phyloP scores from a whole-genome alignment of 2,888 invertebrate genomes.

The Apamea crenata region DNA sequence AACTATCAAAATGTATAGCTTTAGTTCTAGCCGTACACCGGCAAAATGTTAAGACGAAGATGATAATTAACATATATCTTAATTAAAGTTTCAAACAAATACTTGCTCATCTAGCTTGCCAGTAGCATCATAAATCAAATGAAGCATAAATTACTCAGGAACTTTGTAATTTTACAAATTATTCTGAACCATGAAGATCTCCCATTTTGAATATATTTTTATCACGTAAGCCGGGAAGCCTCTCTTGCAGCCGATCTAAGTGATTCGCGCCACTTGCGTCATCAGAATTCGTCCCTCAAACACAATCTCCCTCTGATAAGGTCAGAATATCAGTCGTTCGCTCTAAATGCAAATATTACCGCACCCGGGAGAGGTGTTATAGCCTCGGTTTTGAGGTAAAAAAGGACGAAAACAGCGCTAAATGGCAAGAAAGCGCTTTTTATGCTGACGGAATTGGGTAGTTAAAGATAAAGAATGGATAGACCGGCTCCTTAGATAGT shows the following conservation, averaged over 20 bases:
- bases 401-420: conserved; percentile 88
- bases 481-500: conserved; percentile 79
- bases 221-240: conserved; percentile 70
- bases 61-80: conserved; percentile 36
- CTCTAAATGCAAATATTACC: conserved; percentile 90
- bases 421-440: conserved; percentile 88
- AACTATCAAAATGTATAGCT: conserved; percentile 10
- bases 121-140: conserved; percentile 56
- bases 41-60: background rate
- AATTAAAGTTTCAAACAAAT: conserved; percentile 41
- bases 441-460: conserved; percentile 86
- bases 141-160: conserved; percentile 49
- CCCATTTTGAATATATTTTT: conserved; percentile 66
- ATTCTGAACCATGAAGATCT: conserved; percentile 32
- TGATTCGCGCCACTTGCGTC: conserved; percentile 80
- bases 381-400: conserved; percentile 87
- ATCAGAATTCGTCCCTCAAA: conserved; percentile 85
- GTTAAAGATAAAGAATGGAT: conserved; percentile 87
- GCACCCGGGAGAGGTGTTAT: conserved; percentile 88
- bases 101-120: conserved; percentile 9
- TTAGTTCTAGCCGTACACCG: background rate
- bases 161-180: conserved; percentile 46
- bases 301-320: conserved; percentile 88
- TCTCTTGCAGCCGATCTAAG: conserved; percentile 69
- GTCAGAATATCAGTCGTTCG: conserved; percentile 89